Evolutionary conservation across 2,797 vertebrate genomes (phyloP).

Genomic region (Malurus splendens): DNA sequence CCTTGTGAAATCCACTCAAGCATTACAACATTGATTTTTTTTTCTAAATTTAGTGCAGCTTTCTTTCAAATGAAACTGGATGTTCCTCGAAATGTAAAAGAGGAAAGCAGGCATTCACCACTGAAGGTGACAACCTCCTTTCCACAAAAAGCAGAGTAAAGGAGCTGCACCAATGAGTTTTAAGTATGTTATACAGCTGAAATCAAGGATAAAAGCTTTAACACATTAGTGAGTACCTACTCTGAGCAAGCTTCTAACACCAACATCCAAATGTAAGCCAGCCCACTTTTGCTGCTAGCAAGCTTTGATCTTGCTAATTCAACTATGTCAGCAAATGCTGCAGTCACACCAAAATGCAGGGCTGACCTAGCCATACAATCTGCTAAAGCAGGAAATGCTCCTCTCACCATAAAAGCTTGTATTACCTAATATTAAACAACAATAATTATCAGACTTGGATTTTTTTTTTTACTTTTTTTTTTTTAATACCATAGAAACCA

Average conservation of each 20-base stretch:
- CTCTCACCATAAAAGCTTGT: background rate
- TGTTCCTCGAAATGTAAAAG: background rate
- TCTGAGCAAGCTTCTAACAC: background rate
- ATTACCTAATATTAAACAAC: background rate
- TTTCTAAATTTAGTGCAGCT: background rate
- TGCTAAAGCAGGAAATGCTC: background rate
- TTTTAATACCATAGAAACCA: background rate
- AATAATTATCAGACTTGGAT: background rate
- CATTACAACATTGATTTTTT: background rate
- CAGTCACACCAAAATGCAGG: background rate
- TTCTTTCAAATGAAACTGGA: background rate
- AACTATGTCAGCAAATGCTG: constrained; percentile 27
- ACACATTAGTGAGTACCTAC: background rate
- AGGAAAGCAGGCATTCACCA: background rate
- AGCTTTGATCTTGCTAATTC: constrained; percentile 24
- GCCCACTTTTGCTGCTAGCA: background rate
- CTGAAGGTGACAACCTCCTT: background rate
- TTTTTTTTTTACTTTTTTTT: too few relatives aligned
- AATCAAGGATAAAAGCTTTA: background rate
- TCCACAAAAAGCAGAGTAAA: background rate
- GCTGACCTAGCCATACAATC: background rate
- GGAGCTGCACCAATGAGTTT: background rate
- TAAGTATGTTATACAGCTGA: background rate
- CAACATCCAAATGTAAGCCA: background rate
- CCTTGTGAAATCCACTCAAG: background rate